Evolutionary conservation across 2,797 vertebrate genomes (phyloP).

Genomic region (Anableps anableps): DNA sequence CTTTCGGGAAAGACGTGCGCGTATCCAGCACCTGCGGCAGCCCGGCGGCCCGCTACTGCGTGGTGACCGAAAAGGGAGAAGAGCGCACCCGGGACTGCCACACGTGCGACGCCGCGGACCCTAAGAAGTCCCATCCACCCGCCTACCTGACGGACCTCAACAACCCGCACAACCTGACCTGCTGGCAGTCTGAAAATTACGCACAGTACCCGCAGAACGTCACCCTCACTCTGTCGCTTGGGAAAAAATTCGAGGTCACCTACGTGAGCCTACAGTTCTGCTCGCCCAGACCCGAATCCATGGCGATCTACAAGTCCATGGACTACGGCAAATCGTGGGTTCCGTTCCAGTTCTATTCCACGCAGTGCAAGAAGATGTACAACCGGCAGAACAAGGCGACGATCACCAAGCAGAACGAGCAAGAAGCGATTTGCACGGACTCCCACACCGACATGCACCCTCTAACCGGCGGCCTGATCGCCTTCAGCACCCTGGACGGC

Average conservation of each 20-base stretch:
- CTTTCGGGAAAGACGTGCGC: slow-evolving; percentile 96
- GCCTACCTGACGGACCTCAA: slow-evolving; percentile 96
- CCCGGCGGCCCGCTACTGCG: slow-evolving; percentile 91
- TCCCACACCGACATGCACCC: slow-evolving; percentile 98
- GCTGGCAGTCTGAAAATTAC: slow-evolving; percentile 98
- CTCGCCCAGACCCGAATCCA: slow-evolving; percentile 96
- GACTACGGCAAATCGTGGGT: slow-evolving; percentile 98
- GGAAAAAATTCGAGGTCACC: slow-evolving; percentile 98
- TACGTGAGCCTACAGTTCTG: slow-evolving; percentile 99
- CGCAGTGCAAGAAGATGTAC: slow-evolving; percentile 98
- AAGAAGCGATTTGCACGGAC: slow-evolving; percentile 99
- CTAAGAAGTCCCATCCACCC: slow-evolving; percentile 92
- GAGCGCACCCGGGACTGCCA: slow-evolving; percentile 92
- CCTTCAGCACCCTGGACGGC: slow-evolving; percentile 99
- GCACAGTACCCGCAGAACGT: slow-evolving; percentile 94
- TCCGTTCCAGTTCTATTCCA: slow-evolving; percentile 97
- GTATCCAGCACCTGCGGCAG: slow-evolving; percentile 95
- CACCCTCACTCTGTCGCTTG: slow-evolving; percentile 93
- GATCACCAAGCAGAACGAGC: slow-evolving; percentile 98
- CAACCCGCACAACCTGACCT: slow-evolving; percentile 99
- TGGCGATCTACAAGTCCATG: slow-evolving; percentile 99
- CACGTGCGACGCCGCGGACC: slow-evolving; percentile 93
- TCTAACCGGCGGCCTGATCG: slow-evolving; percentile 94
- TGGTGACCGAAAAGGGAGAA: slow-evolving; percentile 91
- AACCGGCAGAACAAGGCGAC: slow-evolving; percentile 90